Percentiles rank a stretch among this genome's conserved stretches.
phyloP scores from a whole-genome alignment of 2,797 vertebrate genomes.

The Tenualosa ilisha region DNA sequence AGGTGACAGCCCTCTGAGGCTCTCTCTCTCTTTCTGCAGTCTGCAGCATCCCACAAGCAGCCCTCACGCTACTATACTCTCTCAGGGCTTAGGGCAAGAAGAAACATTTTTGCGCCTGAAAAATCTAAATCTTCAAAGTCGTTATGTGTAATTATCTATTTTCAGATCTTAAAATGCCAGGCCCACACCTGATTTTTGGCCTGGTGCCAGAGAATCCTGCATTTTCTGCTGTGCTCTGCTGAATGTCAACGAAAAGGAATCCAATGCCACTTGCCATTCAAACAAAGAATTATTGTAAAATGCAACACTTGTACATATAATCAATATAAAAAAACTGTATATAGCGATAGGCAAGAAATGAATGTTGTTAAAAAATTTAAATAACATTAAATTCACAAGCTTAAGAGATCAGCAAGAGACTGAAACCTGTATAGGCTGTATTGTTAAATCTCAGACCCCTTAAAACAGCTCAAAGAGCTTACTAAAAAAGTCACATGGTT shows the following conservation, averaged over 20 bases:
- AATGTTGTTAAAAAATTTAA: no score
- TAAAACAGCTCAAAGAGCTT: background rate
- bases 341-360: no score
- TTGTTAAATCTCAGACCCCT: background rate
- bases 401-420: background rate
- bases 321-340: background rate
- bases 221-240: no score
- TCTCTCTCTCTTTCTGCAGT: no score
- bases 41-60: background rate
- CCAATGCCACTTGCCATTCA: background rate
- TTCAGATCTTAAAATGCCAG: no score
- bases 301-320: background rate
- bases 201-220: no score
- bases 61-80: background rate
- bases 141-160: no score
- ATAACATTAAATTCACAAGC: background rate
- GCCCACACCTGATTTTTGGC: no score
- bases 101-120: no score
- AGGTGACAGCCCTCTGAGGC: background rate
- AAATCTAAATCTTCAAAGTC: no score
- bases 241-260: no score
- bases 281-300: background rate
- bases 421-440: background rate
- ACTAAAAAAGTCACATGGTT: background rate
- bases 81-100: background rate